These are phyloP conservation scores for Aphelinus certus DNA, from an alignment of 1,140 invertebrate species.

Conservation along the genomic window DNA sequence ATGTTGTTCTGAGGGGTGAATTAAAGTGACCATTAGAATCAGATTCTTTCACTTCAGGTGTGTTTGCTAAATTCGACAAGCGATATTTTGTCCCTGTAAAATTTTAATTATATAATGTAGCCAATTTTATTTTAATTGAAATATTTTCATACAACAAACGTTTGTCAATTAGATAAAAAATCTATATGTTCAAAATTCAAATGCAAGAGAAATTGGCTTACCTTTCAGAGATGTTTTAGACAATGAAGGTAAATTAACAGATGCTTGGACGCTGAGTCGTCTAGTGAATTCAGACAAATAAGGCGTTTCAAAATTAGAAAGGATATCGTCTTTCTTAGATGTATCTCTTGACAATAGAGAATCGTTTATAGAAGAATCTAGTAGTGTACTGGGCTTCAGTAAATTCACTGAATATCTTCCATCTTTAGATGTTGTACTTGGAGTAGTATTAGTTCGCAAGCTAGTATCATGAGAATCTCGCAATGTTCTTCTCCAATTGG, in stretches of 20 bases:
- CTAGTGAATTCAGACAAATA: slow-evolving; percentile 75
- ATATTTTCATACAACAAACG: slow-evolving; percentile 19
- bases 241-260: slow-evolving; percentile 57
- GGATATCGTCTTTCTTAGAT: slow-evolving; percentile 49
- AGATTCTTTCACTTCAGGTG: slow-evolving; percentile 57
- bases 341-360: slow-evolving; percentile 32
- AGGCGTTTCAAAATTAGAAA: slow-evolving; percentile 68
- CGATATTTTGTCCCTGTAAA: slow-evolving; percentile 49
- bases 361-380: slow-evolving; percentile 43
- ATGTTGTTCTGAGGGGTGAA: slow-evolving; percentile 51
- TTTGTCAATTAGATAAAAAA: slow-evolving; percentile 7
- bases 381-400: slow-evolving; percentile 37
- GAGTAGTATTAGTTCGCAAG: slow-evolving; percentile 6
- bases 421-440: slow-evolving; percentile 12
- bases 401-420: slow-evolving; percentile 34
- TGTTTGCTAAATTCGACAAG: slow-evolving; percentile 38
- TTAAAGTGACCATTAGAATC: slow-evolving; percentile 61
- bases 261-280: slow-evolving; percentile 67
- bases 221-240: slow-evolving; percentile 52
- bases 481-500: slow-evolving; percentile 28
- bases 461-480: slow-evolving; percentile 25
- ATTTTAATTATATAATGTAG: slow-evolving; percentile 13
- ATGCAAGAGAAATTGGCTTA: slow-evolving; percentile 37
- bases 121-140: slow-evolving; percentile 23
- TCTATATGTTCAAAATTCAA: slow-evolving; percentile 1